Base-by-base conservation (phyloP, 2,888 invertebrate species). In the Thymelicus sylvestris region DNA sequence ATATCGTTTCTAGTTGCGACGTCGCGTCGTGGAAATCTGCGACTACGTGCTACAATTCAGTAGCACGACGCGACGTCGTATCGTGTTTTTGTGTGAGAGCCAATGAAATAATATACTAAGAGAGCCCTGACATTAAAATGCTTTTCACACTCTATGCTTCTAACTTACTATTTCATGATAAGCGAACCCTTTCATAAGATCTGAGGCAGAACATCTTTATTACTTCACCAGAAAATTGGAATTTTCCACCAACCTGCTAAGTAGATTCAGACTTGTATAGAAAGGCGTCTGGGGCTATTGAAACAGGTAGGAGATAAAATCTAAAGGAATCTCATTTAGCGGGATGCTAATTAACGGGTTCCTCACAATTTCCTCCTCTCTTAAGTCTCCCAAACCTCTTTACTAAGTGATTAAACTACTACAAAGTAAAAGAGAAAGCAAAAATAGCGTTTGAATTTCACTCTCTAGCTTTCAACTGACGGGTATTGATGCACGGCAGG, bases 321-420 rank as follows among this genome's bases (percentile, higher is more conserved):
- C 55, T 55, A 55, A 55, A 55, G 55, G 55, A 55, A 55, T 55
- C 55, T 55, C 24, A 55, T 55, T 55, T 55, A 55, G 52, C 55
- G 55, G 55, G 55, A 7, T 55, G 55, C 55, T 55, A 55, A 55
- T 55, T 55, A 55, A 55, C 55, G 24, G 24, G 19, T 24, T 55
- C 8, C 50, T 50, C 55, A 55, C 24, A 12, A 55, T 55, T 55
- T 55, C 55, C 19, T 3, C 8, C 55, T 55, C 24, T 55, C 55
- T 12, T 19, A 19, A 19, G 19, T 19, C 19, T 24, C 24, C 24
- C 19, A 7, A 19, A 55, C 55, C 55, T 55, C 55, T 55, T 55
- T 55, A 55, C 55, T 19, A 12, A 55, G 50, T 19, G 50, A 55
- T 55, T 55, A 24, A 24, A 55, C 55, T 12, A 10, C n/a, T 24